A percentile compares a stretch with the other conserved stretches of the same genome.
These are phyloP conservation scores for Drosophila hamatofila DNA, from an alignment of 2,888 invertebrate species.

Conservation along the genomic window DNA sequence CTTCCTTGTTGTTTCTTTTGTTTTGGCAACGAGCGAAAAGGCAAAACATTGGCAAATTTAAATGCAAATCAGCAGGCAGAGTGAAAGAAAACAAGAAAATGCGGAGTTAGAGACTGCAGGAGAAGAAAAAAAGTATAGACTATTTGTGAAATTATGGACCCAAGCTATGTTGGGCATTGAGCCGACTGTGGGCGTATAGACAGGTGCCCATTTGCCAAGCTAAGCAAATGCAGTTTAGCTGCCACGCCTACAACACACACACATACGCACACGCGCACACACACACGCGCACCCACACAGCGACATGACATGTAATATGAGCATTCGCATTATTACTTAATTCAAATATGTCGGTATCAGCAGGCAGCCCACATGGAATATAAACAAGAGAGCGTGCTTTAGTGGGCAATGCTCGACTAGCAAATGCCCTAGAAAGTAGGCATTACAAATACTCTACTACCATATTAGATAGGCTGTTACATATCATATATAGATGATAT, in stretches of 20 bases:
- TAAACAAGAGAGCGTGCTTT: not conserved
- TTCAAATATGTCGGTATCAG: slow-evolving; percentile 15
- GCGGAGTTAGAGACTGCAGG: slow-evolving; percentile 5
- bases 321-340: slow-evolving; percentile 19
- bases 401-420: not conserved
- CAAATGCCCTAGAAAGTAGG: not conserved
- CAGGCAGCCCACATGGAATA: slow-evolving; percentile 11
- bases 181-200: not conserved
- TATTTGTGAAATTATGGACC: slow-evolving; percentile 50
- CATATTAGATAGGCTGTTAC: not conserved
- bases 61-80: slow-evolving; percentile 74
- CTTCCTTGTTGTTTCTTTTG: slow-evolving; percentile 48
- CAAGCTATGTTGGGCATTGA: slow-evolving; percentile 3
- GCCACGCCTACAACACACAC: slow-evolving; percentile 15
- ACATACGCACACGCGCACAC: slow-evolving; percentile 1
- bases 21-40: slow-evolving; percentile 73
- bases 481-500: too few relatives aligned
- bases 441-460: too few relatives aligned
- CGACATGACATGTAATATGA: slow-evolving; percentile 15
- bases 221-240: slow-evolving; percentile 43
- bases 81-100: slow-evolving; percentile 48
- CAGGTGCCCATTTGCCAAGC: slow-evolving; percentile 32
- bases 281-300: not conserved
- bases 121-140: slow-evolving; percentile 53
- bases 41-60: slow-evolving; percentile 80